A percentile compares a stretch with the other conserved stretches of the same genome.
phyloP scores from a whole-genome alignment of 2,797 vertebrate genomes.

The Xenentodon cancila region DNA sequence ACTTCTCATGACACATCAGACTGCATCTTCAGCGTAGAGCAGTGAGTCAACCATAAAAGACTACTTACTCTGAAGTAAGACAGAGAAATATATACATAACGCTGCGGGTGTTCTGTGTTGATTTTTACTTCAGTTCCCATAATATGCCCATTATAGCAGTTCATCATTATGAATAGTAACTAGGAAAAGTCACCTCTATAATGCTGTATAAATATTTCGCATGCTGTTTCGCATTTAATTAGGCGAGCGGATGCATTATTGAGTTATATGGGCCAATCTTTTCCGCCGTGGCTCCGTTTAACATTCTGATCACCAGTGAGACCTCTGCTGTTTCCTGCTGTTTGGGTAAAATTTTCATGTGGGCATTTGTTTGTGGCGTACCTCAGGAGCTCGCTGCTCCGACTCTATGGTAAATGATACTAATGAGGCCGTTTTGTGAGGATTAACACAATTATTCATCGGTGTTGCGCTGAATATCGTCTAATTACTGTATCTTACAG shows the following conservation, averaged over 20 bases:
- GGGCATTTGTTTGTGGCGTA: slow-evolving; percentile 32
- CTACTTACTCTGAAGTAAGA: slow-evolving; percentile 50
- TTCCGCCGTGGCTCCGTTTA: slow-evolving; percentile 36
- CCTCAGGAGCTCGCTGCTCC: slow-evolving; percentile 34
- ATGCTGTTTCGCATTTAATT: slow-evolving; percentile 49
- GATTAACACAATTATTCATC: slow-evolving; percentile 51
- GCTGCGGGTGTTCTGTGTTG: slow-evolving; percentile 33
- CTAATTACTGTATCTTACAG: background rate
- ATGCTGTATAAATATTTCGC: slow-evolving; percentile 42
- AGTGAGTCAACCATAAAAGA: slow-evolving; percentile 49
- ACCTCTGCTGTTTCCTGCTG: slow-evolving; percentile 11
- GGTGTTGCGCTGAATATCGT: slow-evolving; percentile 1
- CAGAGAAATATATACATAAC: slow-evolving; percentile 47
- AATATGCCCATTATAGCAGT: slow-evolving; percentile 56
- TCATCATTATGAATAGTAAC: slow-evolving; percentile 47
- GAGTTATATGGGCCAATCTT: slow-evolving; percentile 19
- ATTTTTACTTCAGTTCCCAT: slow-evolving; percentile 62
- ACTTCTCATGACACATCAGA: slow-evolving; percentile 33
- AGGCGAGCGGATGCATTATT: slow-evolving; percentile 40
- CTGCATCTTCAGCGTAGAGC: slow-evolving; percentile 52
- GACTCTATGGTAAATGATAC: slow-evolving; percentile 45
- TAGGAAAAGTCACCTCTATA: slow-evolving; percentile 39
- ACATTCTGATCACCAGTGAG: slow-evolving; percentile 27
- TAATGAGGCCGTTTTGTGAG: slow-evolving; percentile 62
- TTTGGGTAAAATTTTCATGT: slow-evolving; percentile 28